Base-by-base conservation (phyloP, 2,888 invertebrate genomes). In the Tetheella fluctuosa region DNA sequence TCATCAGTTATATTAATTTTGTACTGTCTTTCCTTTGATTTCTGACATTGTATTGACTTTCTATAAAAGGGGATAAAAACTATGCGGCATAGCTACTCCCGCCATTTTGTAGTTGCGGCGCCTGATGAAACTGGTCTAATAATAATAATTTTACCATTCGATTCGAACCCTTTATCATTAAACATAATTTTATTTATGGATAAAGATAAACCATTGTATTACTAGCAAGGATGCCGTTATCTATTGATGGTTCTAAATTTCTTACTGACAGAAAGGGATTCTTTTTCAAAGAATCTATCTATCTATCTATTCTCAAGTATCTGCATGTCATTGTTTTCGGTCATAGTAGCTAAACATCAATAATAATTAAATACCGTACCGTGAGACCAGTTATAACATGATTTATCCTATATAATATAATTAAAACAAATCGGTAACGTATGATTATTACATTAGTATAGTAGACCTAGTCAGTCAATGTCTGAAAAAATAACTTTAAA, bases 31-130 rank as follows among this genome's bases (percentile, higher is more conserved):
- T 42, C 3, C 20, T 20, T 48, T 48, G 48, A 13, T 48, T 48
- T 48, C 7, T 48, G 48, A 48, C 48, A 48, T 48, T 48, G 48
- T 10, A 48, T 48, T 48, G 48, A 20, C 42, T 13, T 37, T 15
- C n/a, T n/a, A 6, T 25, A 25, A 25, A 25, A 25, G 6, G n/a
- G n/a, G n/a, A n/a, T n/a, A 25, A 25, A 25, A 34, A 34, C 12
- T 34, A 7, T 34, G 13, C 34, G 13, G n/a, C n/a, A n/a, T n/a
- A n/a, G n/a, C n/a, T n/a, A n/a, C n/a, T n/a, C n/a, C n/a, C n/a
- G n/a, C n/a, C n/a, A n/a, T n/a, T n/a, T n/a, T n/a, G n/a, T n/a
- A n/a, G n/a, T n/a, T n/a, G n/a, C n/a, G n/a, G n/a, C n/a, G n/a
- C n/a, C n/a, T n/a, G n/a, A n/a, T n/a, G n/a, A n/a, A n/a, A n/a